Evolutionary conservation across 53 echinoderm and acorn worm species (phyloP).

Genomic region (Zoroaster sp.): DNA sequence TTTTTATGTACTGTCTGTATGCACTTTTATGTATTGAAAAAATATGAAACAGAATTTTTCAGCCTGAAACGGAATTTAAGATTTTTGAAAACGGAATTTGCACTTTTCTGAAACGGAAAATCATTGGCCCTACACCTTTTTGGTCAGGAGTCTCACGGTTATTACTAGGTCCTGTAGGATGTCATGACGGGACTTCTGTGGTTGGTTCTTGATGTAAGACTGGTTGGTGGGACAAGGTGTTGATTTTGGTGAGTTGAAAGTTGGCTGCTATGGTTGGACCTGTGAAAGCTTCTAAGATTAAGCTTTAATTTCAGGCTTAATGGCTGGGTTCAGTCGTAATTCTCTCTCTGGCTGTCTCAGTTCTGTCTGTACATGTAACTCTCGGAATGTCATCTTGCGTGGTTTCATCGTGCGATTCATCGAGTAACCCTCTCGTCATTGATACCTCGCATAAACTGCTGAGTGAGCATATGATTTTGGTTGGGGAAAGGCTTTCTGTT

Average conservation of each 20-base stretch:
- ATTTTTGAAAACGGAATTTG: no score
- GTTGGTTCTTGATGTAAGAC: background rate
- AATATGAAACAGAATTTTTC: no score
- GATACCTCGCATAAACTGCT: slow-evolving; percentile 21
- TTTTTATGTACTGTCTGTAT: no score
- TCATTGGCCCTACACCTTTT: no score
- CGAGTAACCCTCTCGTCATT: background rate
- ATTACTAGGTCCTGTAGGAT: background rate
- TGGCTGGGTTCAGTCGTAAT: background rate
- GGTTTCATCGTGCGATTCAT: slow-evolving; percentile 26
- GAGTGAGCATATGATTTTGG: no score
- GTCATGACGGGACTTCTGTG: background rate
- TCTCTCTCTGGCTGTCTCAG: background rate
- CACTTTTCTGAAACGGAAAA: no score
- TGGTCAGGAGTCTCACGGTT: background rate
- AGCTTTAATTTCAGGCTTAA: background rate
- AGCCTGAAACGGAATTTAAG: no score
- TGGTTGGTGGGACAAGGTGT: background rate
- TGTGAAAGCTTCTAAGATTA: background rate
- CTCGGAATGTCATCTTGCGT: slow-evolving; percentile 5
- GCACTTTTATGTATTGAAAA: no score
- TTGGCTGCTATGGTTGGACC: background rate
- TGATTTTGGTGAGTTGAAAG: background rate
- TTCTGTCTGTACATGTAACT: background rate
- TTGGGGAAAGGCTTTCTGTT: background rate